Evolutionary conservation across 2,888 invertebrate species (phyloP).

Genomic region (Caenorhabditis macrosperma): DNA sequence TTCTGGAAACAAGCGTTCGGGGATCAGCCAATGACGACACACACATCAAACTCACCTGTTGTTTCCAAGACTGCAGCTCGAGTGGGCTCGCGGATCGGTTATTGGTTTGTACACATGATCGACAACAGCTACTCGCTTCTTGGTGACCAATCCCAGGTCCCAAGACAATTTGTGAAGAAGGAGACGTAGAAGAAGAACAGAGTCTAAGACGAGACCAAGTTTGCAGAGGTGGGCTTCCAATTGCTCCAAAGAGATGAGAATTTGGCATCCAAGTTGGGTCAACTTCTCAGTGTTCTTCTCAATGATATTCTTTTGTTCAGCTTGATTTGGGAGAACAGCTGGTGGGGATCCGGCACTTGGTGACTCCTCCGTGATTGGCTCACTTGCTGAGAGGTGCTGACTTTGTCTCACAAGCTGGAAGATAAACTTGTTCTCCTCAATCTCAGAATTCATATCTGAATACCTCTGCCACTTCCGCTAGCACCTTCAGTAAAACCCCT

Average conservation of each 20-base stretch:
- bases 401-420: conserved; percentile 68
- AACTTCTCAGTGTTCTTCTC: conserved; percentile 53
- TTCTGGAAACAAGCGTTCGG: conserved; percentile 56
- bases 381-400: conserved; percentile 70
- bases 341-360: conserved; percentile 69
- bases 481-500: conserved; percentile 66
- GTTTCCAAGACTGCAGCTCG: conserved; percentile 74
- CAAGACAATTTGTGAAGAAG: conserved; percentile 79
- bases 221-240: conserved; percentile 78
- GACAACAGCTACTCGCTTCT: conserved; percentile 65
- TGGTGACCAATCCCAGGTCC: conserved; percentile 76
- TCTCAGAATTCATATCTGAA: conserved; percentile 16
- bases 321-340: conserved; percentile 49
- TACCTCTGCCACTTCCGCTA: conserved; percentile 67
- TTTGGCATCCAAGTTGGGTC: conserved; percentile 59
- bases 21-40: conserved; percentile 18
- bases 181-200: conserved; percentile 77
- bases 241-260: conserved; percentile 73
- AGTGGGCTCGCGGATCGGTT: conserved; percentile 71
- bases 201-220: conserved; percentile 77
- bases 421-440: not conserved
- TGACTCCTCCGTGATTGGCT: conserved; percentile 78
- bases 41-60: conserved; percentile 60
- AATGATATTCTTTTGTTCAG: conserved; percentile 40
- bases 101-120: conserved; percentile 70